Evolutionary conservation across 2,888 invertebrate species (phyloP).

Genomic region (Piscicola geometra): DNA sequence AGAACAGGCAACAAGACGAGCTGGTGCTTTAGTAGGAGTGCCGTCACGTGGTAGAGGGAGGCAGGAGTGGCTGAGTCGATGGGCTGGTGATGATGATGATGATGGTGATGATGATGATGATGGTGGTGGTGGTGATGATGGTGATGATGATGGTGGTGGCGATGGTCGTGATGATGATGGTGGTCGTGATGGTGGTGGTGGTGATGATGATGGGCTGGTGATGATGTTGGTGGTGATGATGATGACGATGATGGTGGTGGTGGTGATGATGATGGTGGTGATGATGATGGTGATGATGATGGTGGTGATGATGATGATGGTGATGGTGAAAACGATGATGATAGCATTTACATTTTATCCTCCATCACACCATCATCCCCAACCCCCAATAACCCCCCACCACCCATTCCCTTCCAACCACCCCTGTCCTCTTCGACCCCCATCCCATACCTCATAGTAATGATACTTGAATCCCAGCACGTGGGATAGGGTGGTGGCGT

Average conservation of each 20-base stretch:
- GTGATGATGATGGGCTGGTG: constrained; percentile 3
- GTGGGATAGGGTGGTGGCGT: constrained; percentile 81
- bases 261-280: not conserved
- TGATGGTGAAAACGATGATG: too few relatives aligned
- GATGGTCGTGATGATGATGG: too few relatives aligned
- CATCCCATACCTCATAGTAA: constrained; percentile 58
- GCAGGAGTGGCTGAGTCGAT: constrained; percentile 65
- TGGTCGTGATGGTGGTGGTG: not conserved
- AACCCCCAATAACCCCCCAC: not conserved
- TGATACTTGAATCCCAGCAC: constrained; percentile 87
- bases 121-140: not conserved
- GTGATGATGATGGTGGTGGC: too few relatives aligned
- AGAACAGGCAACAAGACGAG: constrained; percentile 81
- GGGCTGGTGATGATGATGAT: constrained; percentile 55
- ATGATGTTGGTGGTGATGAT: constrained; percentile 27
- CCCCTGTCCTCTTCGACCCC: not conserved
- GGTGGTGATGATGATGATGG: constrained; percentile 1
- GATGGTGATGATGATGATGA: constrained; percentile 44
- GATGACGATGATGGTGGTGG: constrained; percentile 20
- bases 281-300: constrained; percentile 16
- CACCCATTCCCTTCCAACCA: not conserved
- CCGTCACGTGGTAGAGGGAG: constrained; percentile 81
- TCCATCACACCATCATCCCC: too few relatives aligned
- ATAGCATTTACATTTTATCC: too few relatives aligned
- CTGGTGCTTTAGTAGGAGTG: constrained; percentile 78